Conservation (phyloP, 2,888 invertebrate species). For the Scaptomyza parva region DNA sequence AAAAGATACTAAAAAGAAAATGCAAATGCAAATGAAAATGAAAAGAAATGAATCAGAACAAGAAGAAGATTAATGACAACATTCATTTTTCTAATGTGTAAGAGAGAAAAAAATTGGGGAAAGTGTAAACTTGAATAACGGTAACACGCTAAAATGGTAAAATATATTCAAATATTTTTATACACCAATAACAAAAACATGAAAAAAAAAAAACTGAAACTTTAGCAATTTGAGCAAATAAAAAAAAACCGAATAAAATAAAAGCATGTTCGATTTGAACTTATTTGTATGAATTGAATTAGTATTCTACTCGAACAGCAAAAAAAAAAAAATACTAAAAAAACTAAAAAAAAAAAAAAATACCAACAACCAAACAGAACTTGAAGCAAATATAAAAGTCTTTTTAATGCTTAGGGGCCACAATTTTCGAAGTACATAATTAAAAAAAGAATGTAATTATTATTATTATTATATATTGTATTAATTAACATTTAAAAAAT, state of each 20-base stretch:
- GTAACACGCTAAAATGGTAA: constrained; percentile 40
- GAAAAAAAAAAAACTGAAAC: constrained; percentile 25
- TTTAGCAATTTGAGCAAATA: constrained; percentile 26
- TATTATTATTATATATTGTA: constrained; percentile 78
- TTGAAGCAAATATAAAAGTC: constrained; percentile 73
- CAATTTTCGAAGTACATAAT: constrained; percentile 81
- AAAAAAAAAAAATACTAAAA: constrained; percentile 19
- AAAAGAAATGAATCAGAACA: too few relatives aligned
- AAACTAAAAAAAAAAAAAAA: constrained; percentile 30
- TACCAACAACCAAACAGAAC: constrained; percentile 58
- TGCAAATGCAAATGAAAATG: too few relatives aligned
- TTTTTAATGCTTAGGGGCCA: constrained; percentile 84
- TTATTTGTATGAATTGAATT: constrained; percentile 67
- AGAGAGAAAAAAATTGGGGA: constrained; percentile 43
- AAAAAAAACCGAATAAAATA: constrained; percentile 19
- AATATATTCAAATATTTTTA: constrained; percentile 74
- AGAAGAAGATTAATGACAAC: constrained; percentile 40
- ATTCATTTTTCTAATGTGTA: constrained; percentile 78
- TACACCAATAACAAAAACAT: constrained; percentile 53
- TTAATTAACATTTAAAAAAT: constrained; percentile 76
- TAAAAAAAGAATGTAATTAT: constrained; percentile 59
- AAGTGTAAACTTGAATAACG: constrained; percentile 14
- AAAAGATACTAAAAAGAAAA: constrained; percentile 42
- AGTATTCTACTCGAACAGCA: constrained; percentile 47
- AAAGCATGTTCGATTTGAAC: constrained; percentile 36